A percentile compares a stretch with the other conserved stretches of the same genome.
Evolutionary conservation across 2,888 invertebrate genomes (phyloP).

Genomic region (Octonoba sinensis): DNA sequence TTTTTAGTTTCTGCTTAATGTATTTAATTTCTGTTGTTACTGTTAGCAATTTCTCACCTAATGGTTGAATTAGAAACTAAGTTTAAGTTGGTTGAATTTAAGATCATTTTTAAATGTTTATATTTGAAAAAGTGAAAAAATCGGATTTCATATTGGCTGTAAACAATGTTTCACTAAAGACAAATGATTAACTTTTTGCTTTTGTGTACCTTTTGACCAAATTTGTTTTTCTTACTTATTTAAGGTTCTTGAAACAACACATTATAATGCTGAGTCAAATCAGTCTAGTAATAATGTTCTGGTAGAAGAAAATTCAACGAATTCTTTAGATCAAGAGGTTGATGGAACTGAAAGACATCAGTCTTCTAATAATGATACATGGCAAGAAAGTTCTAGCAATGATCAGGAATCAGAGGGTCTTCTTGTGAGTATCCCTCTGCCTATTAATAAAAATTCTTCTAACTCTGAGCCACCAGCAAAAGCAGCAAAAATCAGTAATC

Average conservation of each 20-base stretch:
- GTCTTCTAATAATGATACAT: slow-evolving; percentile 8
- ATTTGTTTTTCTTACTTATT: background rate
- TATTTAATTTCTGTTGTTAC: too few species aligned
- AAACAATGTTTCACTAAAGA: too few species aligned
- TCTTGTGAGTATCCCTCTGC: slow-evolving; percentile 4
- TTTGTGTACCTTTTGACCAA: too few species aligned
- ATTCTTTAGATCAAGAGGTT: slow-evolving; percentile 24
- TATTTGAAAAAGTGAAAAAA: too few species aligned
- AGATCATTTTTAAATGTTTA: too few species aligned
- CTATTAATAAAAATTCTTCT: background rate
- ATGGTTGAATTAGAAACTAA: too few species aligned
- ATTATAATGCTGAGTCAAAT: slow-evolving; percentile 2
- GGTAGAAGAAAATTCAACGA: slow-evolving; percentile 26
- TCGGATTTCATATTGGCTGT: too few species aligned
- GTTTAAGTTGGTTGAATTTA: too few species aligned
- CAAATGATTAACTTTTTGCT: too few species aligned
- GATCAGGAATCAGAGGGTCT: slow-evolving; percentile 1
- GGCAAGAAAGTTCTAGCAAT: slow-evolving; percentile 22
- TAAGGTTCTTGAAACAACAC: slow-evolving; percentile 21
- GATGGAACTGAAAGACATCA: slow-evolving; percentile 2
- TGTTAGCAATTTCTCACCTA: too few species aligned
- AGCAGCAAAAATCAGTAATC: slow-evolving; percentile 24
- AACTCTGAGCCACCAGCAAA: slow-evolving; percentile 40
- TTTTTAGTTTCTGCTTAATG: too few species aligned
- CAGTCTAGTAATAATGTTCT: slow-evolving; percentile 11